Evolutionary conservation across 2,888 invertebrate species (phyloP).

Genomic region (Lasioglossum figueresi): DNA sequence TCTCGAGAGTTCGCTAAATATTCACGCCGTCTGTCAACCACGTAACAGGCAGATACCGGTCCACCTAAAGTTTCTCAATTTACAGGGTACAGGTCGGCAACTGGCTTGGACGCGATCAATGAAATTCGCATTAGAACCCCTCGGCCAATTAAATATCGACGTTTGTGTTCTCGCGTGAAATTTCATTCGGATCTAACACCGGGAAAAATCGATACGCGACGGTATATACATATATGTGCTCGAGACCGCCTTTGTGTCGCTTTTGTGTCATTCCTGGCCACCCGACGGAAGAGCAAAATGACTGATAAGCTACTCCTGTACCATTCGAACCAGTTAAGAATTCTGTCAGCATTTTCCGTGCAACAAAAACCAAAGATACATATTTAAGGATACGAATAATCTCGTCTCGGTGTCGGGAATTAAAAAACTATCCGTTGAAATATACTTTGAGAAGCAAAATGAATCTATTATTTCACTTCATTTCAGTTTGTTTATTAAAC

Average conservation of each 20-base stretch:
- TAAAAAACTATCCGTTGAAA: no score
- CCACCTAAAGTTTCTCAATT: constrained; percentile 50
- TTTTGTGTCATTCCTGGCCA: not conserved
- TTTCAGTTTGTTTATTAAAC: no score
- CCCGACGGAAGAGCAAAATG: not conserved
- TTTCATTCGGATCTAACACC: not conserved
- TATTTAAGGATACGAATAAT: not conserved
- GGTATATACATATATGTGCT: not conserved
- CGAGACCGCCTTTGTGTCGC: constrained; percentile 1
- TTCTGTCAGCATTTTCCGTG: not conserved
- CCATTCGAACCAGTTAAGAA: not conserved
- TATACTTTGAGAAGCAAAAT: no score
- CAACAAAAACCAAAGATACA: not conserved
- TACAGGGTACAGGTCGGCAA: not conserved
- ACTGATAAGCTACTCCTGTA: not conserved
- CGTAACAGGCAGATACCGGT: constrained; percentile 23
- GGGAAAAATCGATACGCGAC: not conserved
- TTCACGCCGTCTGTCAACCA: constrained; percentile 32
- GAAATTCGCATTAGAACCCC: constrained; percentile 26
- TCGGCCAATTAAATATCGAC: constrained; percentile 34
- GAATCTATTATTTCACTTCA: no score
- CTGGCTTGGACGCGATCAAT: constrained; percentile 16
- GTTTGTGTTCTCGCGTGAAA: constrained; percentile 13
- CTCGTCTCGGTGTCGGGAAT: no score
- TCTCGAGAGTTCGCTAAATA: constrained; percentile 24